A percentile compares a stretch with the other conserved stretches of the same genome.
These are phyloP conservation scores for Malacoctenus gilli DNA, from an alignment of 2,797 vertebrate genomes.

Conservation along the genomic window DNA sequence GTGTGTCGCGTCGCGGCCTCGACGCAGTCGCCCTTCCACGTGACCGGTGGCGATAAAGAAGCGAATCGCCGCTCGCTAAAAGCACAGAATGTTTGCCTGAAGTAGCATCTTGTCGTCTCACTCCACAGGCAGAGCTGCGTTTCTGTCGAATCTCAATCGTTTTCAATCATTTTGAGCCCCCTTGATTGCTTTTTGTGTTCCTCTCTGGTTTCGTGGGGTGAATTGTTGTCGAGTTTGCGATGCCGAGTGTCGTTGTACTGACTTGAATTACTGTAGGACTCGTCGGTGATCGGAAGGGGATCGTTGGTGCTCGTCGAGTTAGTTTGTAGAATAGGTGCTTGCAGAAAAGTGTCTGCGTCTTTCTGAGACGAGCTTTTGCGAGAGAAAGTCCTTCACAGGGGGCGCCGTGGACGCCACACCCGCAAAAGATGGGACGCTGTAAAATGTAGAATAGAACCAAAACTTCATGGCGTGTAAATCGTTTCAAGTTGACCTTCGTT, in stretches of 20 bases:
- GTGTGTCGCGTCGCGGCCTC: slow-evolving; percentile 14
- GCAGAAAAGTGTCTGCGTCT: too few relatives aligned
- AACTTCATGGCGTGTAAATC: too few relatives aligned
- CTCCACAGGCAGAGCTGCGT: slow-evolving; percentile 39
- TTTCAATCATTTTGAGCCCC: slow-evolving; percentile 55
- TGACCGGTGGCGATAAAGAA: slow-evolving; percentile 54
- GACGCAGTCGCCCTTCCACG: slow-evolving; percentile 29
- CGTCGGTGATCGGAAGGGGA: slow-evolving; percentile 50
- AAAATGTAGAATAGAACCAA: too few relatives aligned
- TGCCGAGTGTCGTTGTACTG: slow-evolving; percentile 55
- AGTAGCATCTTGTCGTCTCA: slow-evolving; percentile 41
- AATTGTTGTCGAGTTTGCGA: slow-evolving; percentile 38
- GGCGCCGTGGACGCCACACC: too few relatives aligned
- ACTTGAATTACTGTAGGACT: slow-evolving; percentile 72
- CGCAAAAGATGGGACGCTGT: too few relatives aligned
- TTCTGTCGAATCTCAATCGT: slow-evolving; percentile 24
- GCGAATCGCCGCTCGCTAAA: slow-evolving; percentile 52
- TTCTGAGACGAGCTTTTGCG: too few relatives aligned
- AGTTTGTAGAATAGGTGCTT: too few relatives aligned
- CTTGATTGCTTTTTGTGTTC: slow-evolving; percentile 38
- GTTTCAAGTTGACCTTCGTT: too few relatives aligned
- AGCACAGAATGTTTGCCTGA: slow-evolving; percentile 56
- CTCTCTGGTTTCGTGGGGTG: slow-evolving; percentile 21
- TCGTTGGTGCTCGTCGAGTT: slow-evolving; percentile 37
- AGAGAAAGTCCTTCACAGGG: too few relatives aligned